Percentiles rank a stretch among this genome's conserved stretches.
Conservation (phyloP, 2,113 vertebrate species). For the Morone saxatilis region DNA sequence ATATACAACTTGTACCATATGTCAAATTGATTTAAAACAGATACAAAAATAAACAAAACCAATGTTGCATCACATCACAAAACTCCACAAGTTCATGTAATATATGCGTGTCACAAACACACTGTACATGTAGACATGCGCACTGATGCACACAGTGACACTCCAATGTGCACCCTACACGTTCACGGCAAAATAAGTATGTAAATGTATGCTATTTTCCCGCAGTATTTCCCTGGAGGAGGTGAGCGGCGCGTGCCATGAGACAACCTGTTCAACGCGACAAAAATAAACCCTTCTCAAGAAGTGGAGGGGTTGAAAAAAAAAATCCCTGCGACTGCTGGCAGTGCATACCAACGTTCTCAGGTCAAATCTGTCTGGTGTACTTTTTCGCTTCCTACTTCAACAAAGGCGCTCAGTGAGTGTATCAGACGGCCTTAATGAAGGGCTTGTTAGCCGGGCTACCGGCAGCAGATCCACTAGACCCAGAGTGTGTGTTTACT, state of each 20-base stretch:
- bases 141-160: background rate
- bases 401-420: constrained; percentile 80
- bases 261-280: constrained; percentile 69
- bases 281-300: constrained; percentile 64
- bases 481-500: constrained; percentile 77
- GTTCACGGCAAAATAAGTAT: background rate
- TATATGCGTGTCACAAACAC: background rate
- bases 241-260: constrained; percentile 44
- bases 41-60: background rate
- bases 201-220: constrained; percentile 7
- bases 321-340: constrained; percentile 44
- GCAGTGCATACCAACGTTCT: constrained; percentile 65
- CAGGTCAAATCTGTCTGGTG: constrained; percentile 79
- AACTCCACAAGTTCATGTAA: background rate
- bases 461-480: constrained; percentile 75
- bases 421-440: constrained; percentile 81
- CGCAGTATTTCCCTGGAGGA: constrained; percentile 37
- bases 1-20: background rate
- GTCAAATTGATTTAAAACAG: background rate
- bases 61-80: background rate
- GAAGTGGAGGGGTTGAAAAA: constrained; percentile 16
- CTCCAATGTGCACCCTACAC: background rate
- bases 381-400: constrained; percentile 77
- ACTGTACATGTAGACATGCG: background rate
- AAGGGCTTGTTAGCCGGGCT: constrained; percentile 76